Conservation (phyloP, 2,797 vertebrate species). For the Tokudaia muenninki region DNA sequence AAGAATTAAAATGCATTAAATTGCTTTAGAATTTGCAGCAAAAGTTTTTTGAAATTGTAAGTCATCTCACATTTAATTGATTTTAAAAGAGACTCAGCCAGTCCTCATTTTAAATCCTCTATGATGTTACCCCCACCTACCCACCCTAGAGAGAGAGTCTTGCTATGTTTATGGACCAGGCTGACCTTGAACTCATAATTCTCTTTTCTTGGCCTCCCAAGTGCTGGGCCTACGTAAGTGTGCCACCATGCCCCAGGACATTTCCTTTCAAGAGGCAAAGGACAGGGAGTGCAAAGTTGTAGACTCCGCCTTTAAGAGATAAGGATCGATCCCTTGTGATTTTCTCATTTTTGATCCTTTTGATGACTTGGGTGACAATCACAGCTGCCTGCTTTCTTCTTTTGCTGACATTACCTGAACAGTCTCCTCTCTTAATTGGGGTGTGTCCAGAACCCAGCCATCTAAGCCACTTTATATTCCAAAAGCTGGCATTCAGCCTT, state of each 20-base stretch:
- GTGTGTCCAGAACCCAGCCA: slow-evolving; percentile 21
- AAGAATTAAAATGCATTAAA: slow-evolving; percentile 3
- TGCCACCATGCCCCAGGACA: background rate
- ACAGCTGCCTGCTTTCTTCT: background rate
- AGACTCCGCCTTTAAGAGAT: background rate
- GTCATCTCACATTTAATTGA: slow-evolving; percentile 22
- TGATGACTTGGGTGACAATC: slow-evolving; percentile 32
- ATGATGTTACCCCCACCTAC: background rate
- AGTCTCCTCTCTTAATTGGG: background rate
- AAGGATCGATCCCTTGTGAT: slow-evolving; percentile 47
- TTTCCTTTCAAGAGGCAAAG: background rate
- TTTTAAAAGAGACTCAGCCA: slow-evolving; percentile 54
- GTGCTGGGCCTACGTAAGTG: background rate
- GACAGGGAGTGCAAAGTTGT: background rate
- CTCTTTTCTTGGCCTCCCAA: background rate
- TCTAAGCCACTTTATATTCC: slow-evolving; percentile 1
- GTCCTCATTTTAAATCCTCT: slow-evolving; percentile 3
- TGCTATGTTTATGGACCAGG: background rate
- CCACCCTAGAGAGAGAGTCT: background rate
- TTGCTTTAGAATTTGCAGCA: slow-evolving; percentile 10
- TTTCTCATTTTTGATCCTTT: slow-evolving; percentile 46
- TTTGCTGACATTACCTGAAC: slow-evolving; percentile 36
- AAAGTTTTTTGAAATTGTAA: slow-evolving; percentile 51
- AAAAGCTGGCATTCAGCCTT: slow-evolving; percentile 51
- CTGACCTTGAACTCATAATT: background rate